These are phyloP conservation scores for Echinometra lucunter DNA, from an alignment of 53 echinoderm and acorn worm genomes.

Conservation along the genomic window DNA sequence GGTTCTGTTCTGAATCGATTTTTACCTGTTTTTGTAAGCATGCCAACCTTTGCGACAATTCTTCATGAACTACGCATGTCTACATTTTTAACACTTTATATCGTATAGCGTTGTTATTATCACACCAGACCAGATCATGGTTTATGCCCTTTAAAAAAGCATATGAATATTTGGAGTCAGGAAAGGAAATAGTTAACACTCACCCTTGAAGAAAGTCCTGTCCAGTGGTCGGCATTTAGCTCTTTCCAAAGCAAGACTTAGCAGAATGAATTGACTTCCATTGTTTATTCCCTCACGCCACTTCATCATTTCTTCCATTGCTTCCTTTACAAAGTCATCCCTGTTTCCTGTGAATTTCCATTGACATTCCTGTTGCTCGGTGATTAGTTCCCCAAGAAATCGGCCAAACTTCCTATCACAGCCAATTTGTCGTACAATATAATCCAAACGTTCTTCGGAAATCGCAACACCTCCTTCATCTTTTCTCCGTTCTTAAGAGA, in stretches of 20 bases:
- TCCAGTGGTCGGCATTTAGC: neutral
- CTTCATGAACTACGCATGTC: too few relatives aligned
- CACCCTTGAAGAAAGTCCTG: neutral
- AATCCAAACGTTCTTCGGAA: neutral
- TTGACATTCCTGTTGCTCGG: neutral
- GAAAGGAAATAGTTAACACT: neutral
- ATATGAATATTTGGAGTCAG: too few relatives aligned
- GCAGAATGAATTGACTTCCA: neutral
- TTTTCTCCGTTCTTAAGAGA: neutral
- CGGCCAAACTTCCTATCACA: neutral
- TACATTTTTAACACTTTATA: too few relatives aligned
- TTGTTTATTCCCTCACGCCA: neutral
- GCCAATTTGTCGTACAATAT: neutral
- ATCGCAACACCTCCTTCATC: neutral
- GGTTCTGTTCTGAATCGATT: too few relatives aligned
- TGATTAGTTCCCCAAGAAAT: neutral
- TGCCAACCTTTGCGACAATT: too few relatives aligned
- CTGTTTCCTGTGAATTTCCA: neutral
- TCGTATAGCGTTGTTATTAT: too few relatives aligned
- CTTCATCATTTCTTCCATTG: neutral
- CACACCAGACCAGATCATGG: too few relatives aligned
- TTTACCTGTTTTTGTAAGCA: too few relatives aligned
- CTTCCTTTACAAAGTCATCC: neutral
- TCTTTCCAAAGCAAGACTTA: conserved; percentile 2
- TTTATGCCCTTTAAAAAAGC: too few relatives aligned